These are phyloP conservation scores for Paratrypauchen microcephalus DNA, from an alignment of 2,797 vertebrate genomes.

Conservation along the genomic window DNA sequence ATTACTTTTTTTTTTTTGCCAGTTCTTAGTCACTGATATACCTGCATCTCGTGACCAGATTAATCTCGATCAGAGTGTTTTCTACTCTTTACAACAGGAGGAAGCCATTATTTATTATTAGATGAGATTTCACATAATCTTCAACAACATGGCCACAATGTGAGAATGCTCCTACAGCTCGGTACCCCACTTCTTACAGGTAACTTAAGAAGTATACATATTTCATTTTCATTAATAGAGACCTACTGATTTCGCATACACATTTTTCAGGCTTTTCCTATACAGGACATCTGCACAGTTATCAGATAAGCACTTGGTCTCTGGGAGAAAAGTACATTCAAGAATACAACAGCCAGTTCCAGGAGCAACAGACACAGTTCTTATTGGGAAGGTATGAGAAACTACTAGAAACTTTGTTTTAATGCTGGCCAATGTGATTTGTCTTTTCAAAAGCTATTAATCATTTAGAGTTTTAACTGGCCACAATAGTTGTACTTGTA, in stretches of 20 bases:
- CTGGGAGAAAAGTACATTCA: slow-evolving; percentile 54
- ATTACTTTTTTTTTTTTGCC: background rate
- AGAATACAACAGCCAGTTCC: slow-evolving; percentile 53
- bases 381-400: slow-evolving; percentile 46
- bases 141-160: slow-evolving; percentile 65
- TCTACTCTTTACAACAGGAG: slow-evolving; percentile 37
- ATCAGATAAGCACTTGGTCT: slow-evolving; percentile 52
- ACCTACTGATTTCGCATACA: background rate
- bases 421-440: too few relatives aligned
- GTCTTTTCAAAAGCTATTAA: background rate
- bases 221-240: too few relatives aligned
- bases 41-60: background rate
- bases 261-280: slow-evolving; percentile 42
- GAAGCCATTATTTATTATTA: slow-evolving; percentile 74
- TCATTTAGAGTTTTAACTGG: background rate
- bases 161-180: slow-evolving; percentile 69
- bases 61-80: background rate
- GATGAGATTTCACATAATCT: slow-evolving; percentile 75
- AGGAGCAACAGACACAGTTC: slow-evolving; percentile 52
- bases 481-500: background rate
- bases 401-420: background rate
- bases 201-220: background rate
- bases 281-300: slow-evolving; percentile 36
- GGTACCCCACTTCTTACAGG: slow-evolving; percentile 63
- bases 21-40: background rate